These are phyloP conservation scores for Haplochromis vanheusdeni DNA, from an alignment of 2,113 vertebrate genomes.

Conservation along the genomic window DNA sequence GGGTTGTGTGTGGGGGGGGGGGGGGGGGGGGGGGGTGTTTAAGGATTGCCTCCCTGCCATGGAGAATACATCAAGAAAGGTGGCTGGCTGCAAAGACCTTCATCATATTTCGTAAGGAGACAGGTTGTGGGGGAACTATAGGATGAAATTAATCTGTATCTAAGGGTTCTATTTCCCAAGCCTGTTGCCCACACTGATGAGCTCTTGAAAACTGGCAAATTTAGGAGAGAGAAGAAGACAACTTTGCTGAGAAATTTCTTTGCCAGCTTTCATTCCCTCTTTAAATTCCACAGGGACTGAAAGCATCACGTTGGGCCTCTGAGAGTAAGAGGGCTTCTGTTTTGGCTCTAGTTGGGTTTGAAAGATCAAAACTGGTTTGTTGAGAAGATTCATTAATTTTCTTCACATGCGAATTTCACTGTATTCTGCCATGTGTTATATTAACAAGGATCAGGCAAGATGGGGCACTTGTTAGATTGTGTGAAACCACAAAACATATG, in stretches of 20 bases:
- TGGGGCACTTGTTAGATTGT: not conserved
- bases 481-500: not conserved
- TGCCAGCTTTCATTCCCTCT: not conserved
- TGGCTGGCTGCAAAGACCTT: not conserved
- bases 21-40: accelerated
- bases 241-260: not conserved
- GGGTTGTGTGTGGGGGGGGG: too few relatives aligned
- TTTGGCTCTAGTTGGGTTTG: not conserved
- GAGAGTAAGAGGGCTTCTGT: not conserved
- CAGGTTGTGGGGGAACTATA: not conserved
- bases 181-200: not conserved
- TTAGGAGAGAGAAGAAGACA: not conserved
- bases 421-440: not conserved
- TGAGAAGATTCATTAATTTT: not conserved
- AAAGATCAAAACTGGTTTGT: not conserved
- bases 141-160: not conserved
- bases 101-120: not conserved
- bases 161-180: not conserved
- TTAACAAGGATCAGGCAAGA: not conserved
- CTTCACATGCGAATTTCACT: not conserved
- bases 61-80: accelerated
- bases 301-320: not conserved
- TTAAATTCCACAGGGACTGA: not conserved
- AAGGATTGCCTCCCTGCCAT: accelerated
- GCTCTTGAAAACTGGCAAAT: not conserved